phyloP scores from a whole-genome alignment of 2,888 invertebrate species.

The Ommatoiulus sabulosus region DNA sequence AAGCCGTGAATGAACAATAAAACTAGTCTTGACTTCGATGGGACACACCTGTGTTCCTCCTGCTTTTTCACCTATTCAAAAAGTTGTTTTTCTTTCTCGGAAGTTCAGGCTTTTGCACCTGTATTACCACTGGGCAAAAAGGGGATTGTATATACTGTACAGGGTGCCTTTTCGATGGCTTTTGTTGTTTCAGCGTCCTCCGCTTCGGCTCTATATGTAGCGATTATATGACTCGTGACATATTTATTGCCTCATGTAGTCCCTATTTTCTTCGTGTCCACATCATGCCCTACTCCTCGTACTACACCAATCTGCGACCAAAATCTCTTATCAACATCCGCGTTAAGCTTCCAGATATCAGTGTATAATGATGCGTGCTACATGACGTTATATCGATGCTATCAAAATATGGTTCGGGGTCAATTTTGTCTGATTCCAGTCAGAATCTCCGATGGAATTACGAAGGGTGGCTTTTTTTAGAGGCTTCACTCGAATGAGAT shows the following conservation, averaged over 20 bases:
- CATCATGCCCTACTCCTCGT: background rate
- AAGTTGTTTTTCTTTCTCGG: background rate
- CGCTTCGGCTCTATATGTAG: background rate
- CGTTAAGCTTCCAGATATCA: background rate
- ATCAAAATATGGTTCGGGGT: background rate
- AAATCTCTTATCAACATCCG: background rate
- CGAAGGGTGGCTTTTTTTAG: background rate
- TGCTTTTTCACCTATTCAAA: background rate
- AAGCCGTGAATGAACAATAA: background rate
- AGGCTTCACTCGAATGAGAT: too few relatives aligned
- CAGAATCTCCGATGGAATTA: background rate
- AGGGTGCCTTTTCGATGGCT: background rate
- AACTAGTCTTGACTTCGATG: background rate
- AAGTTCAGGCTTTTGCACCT: background rate
- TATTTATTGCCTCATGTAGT: background rate
- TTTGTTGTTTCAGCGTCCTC: background rate
- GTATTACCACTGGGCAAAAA: background rate
- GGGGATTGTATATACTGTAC: background rate
- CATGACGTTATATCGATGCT: background rate
- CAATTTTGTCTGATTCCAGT: background rate
- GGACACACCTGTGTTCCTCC: slow-evolving; percentile 11
- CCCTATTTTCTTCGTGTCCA: background rate
- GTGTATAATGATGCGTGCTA: background rate
- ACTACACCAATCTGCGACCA: background rate
- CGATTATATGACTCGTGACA: slow-evolving; percentile 17